Conservation (phyloP, 2,888 invertebrate species). For the Cheilosia pagana region DNA sequence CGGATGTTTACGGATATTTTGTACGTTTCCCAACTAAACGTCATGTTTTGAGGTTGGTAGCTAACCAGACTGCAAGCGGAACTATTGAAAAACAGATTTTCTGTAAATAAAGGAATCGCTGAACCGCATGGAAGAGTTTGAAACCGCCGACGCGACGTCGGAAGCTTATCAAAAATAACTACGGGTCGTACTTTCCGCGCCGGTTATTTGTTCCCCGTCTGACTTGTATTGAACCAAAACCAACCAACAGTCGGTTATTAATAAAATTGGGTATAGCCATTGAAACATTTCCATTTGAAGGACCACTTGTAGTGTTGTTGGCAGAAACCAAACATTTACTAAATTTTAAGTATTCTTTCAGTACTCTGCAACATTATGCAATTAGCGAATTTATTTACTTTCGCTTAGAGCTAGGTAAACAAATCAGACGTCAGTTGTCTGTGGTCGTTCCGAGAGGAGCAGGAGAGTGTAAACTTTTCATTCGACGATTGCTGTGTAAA, state of each 20-base stretch:
- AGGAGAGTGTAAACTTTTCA: conserved; percentile 17
- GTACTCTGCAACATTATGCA: not conserved
- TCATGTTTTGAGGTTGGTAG: not conserved
- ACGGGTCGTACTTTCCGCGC: no score
- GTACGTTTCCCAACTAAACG: conserved; percentile 35
- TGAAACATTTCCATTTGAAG: not conserved
- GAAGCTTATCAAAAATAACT: no score
- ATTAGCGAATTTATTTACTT: not conserved
- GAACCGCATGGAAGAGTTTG: no score
- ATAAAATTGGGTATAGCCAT: not conserved
- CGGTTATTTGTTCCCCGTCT: no score
- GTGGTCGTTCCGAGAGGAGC: not conserved
- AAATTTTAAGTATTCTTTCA: not conserved
- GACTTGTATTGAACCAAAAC: no score
- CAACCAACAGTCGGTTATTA: no score
- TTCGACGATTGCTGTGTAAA: conserved; percentile 10
- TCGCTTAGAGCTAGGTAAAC: not conserved
- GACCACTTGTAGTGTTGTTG: not conserved
- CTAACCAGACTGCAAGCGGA: not conserved
- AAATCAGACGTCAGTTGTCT: not conserved
- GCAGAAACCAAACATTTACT: not conserved
- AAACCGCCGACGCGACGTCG: no score
- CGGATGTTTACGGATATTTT: conserved; percentile 48
- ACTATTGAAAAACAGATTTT: not conserved
- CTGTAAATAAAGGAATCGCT: no score